Base-by-base conservation (phyloP, 2,797 vertebrate species). In the Neosilurus mollespiculum region DNA sequence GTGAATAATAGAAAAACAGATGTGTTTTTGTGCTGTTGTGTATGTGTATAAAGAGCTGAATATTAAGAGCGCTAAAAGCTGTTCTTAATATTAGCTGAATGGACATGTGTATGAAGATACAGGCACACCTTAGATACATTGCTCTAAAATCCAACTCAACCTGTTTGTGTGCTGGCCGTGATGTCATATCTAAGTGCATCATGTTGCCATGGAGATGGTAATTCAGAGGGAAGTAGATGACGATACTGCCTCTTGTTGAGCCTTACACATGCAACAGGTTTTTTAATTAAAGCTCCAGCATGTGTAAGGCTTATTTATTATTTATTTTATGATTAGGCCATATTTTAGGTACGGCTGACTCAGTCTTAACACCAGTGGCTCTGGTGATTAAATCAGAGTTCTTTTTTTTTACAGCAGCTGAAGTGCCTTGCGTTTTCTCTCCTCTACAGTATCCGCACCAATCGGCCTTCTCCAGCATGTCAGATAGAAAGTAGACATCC, bases 101-200 rank as follows among this genome's bases (percentile, higher is more conserved):
- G 18, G 59, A 71, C 56, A 73, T 37, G 51, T 75, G 59, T 77
- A 26, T 80, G 30, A 69, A 56, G 2, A 22, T 20, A 59, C 59
- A 70, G 24, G 30, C 59, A 34, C 56, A 88, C 61, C 88, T 84
- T 83, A 85, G 71, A 86, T 78, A 77, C 79, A 43, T 53, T 54
- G 61, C 76, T 78, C 84, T 83, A 43, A 64, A 78, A 84, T 84
- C 78, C 76, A 77, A 84, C 82, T 79, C 75, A 73, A 78, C 56
- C 24, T 83, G 64, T 92, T 89, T 62, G 69, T 90, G 91, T 88
- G 82, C 90, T 85, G 88, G 81, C 83, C 81, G 85, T 94, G 92
- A 94, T 92, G 92, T 94, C 92, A 93, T 70, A 69, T 82, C 84
- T 88, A 91, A 92, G 91, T 90, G 92, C 91, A 92, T 93, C 91